These are phyloP conservation scores for Gasterosteus aculeatus DNA, from an alignment of 2,113 vertebrate genomes.

Conservation along the genomic window DNA sequence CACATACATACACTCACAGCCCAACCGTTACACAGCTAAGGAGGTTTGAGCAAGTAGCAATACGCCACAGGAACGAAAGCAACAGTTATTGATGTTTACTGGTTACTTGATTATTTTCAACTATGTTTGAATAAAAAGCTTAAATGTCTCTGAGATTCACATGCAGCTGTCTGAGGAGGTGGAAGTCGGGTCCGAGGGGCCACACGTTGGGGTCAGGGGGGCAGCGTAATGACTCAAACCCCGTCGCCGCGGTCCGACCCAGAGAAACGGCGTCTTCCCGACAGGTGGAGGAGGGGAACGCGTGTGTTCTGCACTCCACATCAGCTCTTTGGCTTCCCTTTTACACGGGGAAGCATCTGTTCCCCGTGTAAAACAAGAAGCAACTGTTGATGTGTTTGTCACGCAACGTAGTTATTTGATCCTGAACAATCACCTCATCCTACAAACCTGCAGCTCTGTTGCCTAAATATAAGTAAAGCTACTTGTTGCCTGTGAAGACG, in stretches of 20 bases:
- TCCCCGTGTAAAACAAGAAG: neutral
- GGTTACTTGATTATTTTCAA: neutral
- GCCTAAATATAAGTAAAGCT: neutral
- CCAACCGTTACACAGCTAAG: too few species aligned
- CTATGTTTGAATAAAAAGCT: neutral
- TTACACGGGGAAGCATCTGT: neutral
- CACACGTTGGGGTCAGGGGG: conserved; percentile 38
- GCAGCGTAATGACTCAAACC: conserved; percentile 10
- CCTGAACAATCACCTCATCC: neutral
- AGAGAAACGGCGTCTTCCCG: neutral
- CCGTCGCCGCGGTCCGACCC: conserved; percentile 25
- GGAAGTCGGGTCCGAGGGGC: conserved; percentile 33
- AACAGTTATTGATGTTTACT: neutral
- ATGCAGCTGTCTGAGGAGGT: conserved; percentile 52
- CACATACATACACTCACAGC: neutral
- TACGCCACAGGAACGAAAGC: neutral
- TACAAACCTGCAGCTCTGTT: neutral
- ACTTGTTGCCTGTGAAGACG: neutral
- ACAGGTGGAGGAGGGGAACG: conserved; percentile 50
- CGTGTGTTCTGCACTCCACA: neutral
- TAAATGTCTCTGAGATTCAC: neutral
- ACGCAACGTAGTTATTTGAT: neutral
- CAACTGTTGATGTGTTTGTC: neutral
- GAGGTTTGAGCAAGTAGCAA: neutral
- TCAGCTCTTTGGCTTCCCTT: neutral